Conservation (phyloP, 2,888 invertebrate genomes). For the Andrena chrysosceles region DNA sequence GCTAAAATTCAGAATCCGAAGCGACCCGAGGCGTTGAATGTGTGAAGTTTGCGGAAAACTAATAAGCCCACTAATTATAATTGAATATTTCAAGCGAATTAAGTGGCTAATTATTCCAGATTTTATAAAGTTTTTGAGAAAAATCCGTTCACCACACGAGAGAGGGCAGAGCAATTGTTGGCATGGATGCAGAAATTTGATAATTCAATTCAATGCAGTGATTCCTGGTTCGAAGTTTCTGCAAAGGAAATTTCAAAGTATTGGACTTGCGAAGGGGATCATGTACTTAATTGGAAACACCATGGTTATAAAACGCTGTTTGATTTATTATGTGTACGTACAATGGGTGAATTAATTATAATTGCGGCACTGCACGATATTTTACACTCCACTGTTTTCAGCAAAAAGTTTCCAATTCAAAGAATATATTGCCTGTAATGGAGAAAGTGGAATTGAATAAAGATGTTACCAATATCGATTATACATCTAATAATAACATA, state of each 20-base stretch:
- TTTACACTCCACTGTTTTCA: slow-evolving; percentile 71
- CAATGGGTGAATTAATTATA: slow-evolving; percentile 8
- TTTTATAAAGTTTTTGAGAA: slow-evolving; percentile 55
- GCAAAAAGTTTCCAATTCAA: slow-evolving; percentile 86
- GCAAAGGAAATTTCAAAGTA: slow-evolving; percentile 88
- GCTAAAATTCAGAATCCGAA: slow-evolving; percentile 38
- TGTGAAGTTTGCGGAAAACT: not conserved
- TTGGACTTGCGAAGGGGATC: slow-evolving; percentile 90
- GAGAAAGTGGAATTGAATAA: slow-evolving; percentile 86
- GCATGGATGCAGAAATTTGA: slow-evolving; percentile 87
- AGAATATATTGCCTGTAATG: slow-evolving; percentile 84
- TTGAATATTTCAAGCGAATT: not conserved
- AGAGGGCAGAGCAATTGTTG: slow-evolving; percentile 85
- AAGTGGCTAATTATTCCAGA: slow-evolving; percentile 39
- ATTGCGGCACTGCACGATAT: slow-evolving; percentile 7
- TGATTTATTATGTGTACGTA: slow-evolving; percentile 88
- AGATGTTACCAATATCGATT: slow-evolving; percentile 86
- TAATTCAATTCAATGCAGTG: slow-evolving; percentile 87
- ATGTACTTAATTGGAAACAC: slow-evolving; percentile 90
- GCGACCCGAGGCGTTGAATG: not conserved
- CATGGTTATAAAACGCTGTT: slow-evolving; percentile 90
- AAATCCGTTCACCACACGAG: slow-evolving; percentile 52
- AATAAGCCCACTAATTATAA: not conserved
- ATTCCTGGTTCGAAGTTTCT: slow-evolving; percentile 89
- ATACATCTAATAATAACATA: slow-evolving; percentile 85